Base-by-base conservation (phyloP, 2,888 invertebrate species). In the Agrochola circellaris region DNA sequence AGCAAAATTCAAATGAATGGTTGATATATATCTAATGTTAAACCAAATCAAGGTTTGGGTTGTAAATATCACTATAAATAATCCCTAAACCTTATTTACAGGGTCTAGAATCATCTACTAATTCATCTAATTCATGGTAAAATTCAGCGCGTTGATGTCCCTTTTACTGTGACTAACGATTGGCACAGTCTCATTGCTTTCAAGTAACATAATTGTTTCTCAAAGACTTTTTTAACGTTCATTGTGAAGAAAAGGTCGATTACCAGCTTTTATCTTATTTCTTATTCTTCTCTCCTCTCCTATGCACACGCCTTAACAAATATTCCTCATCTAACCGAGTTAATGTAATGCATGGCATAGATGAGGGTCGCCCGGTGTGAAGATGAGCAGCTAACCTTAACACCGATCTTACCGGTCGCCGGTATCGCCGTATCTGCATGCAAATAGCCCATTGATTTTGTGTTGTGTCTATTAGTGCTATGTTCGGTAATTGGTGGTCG, bases 301-400 rank as follows among this genome's bases (percentile, higher is more conserved):
- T 23, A 0, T 79, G 23, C 1, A 66, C 61, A 56, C 42, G 56
- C 1, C 70, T 67, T 67, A n/a, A 78, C 30, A 30, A 34, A 48
- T 71, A 81, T 56, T 58, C 34, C 20, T 45, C 23, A 7, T 23
- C n/a, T 65, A 69, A 71, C 51, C 54, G 3, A 70, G 65, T 69
- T 82, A 82, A 85, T 72, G 13, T 72, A 68, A 77, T 64, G 71
- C 68, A 26, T 45, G 51, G 61, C 71, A 66, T 60, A 58, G 30
- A 67, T 76, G 84, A 69, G 62, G 79, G 84, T 58, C 87, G 48
- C 42, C 86, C 73, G 76, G 79, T 79, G 72, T 42, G 89, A 86
- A 88, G 91, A 90, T 48, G 90, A 90, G 85, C 77, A 23, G 90
- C 17, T 75, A 74, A 80, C 91, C 91, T 91, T 90, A 87, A 78